Evolutionary conservation across 2,888 invertebrate species (phyloP).

Genomic region (Stenichneumon culpator): DNA sequence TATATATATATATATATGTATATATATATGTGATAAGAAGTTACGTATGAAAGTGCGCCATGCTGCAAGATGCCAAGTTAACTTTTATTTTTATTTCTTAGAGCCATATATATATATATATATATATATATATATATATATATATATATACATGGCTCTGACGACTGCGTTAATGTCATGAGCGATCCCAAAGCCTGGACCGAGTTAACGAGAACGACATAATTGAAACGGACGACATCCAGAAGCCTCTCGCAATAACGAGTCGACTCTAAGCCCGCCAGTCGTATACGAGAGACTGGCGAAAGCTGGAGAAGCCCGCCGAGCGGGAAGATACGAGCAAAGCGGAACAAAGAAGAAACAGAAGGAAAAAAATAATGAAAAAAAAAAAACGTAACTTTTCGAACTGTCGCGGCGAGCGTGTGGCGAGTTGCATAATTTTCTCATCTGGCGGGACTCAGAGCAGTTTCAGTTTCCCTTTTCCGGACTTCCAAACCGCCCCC

Average conservation of each 20-base stretch:
- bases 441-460: conserved; percentile 32
- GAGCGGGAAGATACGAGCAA: not conserved
- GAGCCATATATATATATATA: no score
- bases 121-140: no score
- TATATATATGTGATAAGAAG: no score
- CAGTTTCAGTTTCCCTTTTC: conserved; percentile 15
- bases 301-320: not conserved
- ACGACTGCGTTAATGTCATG: not conserved
- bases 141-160: not conserved
- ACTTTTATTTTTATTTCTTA: no score
- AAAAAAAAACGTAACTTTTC: conserved; percentile 21
- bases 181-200: conserved; percentile 1
- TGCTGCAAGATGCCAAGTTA: no score
- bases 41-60: no score
- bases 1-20: no score
- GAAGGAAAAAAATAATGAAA: conserved; percentile 19
- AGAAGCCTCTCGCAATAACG: conserved; percentile 2
- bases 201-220: conserved; percentile 10
- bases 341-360: conserved; percentile 21
- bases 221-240: conserved; percentile 10
- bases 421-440: conserved; percentile 62
- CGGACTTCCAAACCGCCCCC: conserved; percentile 16
- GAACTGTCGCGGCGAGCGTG: conserved; percentile 34
- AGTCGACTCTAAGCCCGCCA: not conserved
- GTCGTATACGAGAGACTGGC: not conserved